These are phyloP conservation scores for Halichondria panicea DNA, from an alignment of 37 sponge, comb jelly and placozoan genomes.

Conservation along the genomic window DNA sequence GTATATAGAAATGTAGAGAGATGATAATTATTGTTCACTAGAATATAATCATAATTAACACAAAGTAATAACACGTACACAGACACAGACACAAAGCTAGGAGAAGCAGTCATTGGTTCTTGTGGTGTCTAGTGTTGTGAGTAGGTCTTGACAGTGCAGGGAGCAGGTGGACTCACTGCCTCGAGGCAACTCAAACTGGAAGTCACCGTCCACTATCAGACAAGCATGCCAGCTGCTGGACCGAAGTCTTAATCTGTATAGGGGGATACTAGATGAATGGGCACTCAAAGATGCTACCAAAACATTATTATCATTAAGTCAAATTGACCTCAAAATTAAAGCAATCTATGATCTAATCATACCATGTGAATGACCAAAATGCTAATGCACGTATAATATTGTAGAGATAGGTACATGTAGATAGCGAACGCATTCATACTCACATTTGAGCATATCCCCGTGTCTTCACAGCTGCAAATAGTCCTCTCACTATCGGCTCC, in stretches of 20 bases:
- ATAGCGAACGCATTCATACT: background rate
- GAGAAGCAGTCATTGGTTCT: too few relatives aligned
- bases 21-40: too few relatives aligned
- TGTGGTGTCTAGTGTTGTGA: constrained; percentile 36
- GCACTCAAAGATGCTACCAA: too few relatives aligned
- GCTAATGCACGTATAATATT: background rate
- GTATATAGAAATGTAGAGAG: too few relatives aligned
- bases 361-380: background rate
- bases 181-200: constrained; percentile 36
- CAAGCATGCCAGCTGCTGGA: constrained; percentile 60
- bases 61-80: too few relatives aligned
- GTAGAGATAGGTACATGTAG: background rate
- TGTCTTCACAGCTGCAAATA: constrained; percentile 40
- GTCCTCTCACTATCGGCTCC: constrained; percentile 69
- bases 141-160: constrained; percentile 56
- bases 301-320: too few relatives aligned
- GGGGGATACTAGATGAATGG: too few relatives aligned
- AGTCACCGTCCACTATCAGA: constrained; percentile 66
- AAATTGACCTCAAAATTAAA: too few relatives aligned
- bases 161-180: constrained; percentile 43
- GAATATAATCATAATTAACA: too few relatives aligned
- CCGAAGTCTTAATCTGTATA: constrained; percentile 34
- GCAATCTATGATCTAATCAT: constrained; percentile 22
- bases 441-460: constrained; percentile 47
- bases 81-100: too few relatives aligned